Conservation (phyloP, 2,888 invertebrate genomes). For the Folsomia candida region DNA sequence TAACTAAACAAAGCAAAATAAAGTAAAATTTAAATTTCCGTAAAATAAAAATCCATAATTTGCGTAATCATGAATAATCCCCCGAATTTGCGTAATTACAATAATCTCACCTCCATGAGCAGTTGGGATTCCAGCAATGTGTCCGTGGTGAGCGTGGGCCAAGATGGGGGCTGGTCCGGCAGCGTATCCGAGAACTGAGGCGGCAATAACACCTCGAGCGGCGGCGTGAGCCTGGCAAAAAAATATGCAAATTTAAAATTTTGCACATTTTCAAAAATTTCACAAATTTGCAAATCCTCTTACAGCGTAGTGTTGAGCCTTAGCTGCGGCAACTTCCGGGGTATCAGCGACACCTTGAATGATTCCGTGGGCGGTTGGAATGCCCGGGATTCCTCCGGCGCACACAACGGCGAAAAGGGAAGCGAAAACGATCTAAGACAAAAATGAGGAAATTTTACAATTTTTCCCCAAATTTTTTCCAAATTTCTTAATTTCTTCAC, state of each 20-base stretch:
- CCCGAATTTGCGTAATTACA: slow-evolving; percentile 52
- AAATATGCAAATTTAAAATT: not conserved
- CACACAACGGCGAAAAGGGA: slow-evolving; percentile 56
- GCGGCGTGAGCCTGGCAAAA: slow-evolving; percentile 54
- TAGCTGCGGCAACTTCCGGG: slow-evolving; percentile 33
- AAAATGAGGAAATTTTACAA: no score
- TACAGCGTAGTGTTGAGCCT: slow-evolving; percentile 50
- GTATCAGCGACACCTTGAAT: slow-evolving; percentile 12
- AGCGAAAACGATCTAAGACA: slow-evolving; percentile 61
- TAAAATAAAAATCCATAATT: no score
- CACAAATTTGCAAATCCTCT: slow-evolving; percentile 54
- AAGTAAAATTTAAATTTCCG: no score
- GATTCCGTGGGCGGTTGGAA: not conserved
- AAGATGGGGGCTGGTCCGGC: no score
- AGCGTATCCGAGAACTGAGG: no score
- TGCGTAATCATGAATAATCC: no score
- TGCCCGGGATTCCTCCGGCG: slow-evolving; percentile 30
- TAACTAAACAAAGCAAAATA: no score
- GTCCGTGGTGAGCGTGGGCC: no score
- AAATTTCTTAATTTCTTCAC: no score
- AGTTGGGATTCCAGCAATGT: slow-evolving; percentile 11
- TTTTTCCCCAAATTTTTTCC: no score
- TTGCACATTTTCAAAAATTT: not conserved
- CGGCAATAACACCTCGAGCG: slow-evolving; percentile 49
- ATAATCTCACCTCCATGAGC: slow-evolving; percentile 47